These are phyloP conservation scores for Nebria salina DNA, from an alignment of 2,888 invertebrate species.

Conservation along the genomic window DNA sequence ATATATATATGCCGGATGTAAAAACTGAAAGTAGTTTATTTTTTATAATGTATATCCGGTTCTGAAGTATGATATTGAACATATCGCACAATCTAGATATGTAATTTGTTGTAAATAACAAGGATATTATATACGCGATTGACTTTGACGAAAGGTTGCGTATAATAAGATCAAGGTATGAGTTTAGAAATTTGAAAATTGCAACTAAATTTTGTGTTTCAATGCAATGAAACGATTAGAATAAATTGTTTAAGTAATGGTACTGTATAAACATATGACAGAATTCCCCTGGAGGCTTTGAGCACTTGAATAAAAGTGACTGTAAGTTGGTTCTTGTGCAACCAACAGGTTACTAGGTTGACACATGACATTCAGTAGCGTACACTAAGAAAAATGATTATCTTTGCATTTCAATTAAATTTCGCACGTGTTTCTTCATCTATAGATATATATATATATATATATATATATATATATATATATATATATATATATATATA, in stretches of 20 bases:
- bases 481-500: constrained; percentile 1
- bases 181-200: constrained; percentile 7
- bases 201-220: too few relatives aligned
- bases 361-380: constrained; percentile 33
- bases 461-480: neutral
- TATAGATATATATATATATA: neutral
- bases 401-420: neutral
- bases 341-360: constrained; percentile 38
- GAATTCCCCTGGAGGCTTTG: neutral
- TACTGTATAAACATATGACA: neutral
- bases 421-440: neutral
- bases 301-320: constrained; percentile 38
- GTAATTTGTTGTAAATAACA: neutral
- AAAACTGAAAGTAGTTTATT: constrained; percentile 27
- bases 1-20: constrained; percentile 27
- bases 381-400: neutral
- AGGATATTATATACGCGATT: constrained; percentile 33
- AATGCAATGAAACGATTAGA: too few relatives aligned
- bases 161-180: constrained; percentile 33
- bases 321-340: constrained; percentile 39
- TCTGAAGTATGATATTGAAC: neutral
- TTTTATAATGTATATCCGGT: neutral
- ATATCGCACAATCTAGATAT: neutral
- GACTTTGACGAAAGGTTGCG: constrained; percentile 37
- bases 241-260: constrained; percentile 7